Base-by-base conservation (phyloP, 2,888 invertebrate species). In the Stenotaenia linearis region DNA sequence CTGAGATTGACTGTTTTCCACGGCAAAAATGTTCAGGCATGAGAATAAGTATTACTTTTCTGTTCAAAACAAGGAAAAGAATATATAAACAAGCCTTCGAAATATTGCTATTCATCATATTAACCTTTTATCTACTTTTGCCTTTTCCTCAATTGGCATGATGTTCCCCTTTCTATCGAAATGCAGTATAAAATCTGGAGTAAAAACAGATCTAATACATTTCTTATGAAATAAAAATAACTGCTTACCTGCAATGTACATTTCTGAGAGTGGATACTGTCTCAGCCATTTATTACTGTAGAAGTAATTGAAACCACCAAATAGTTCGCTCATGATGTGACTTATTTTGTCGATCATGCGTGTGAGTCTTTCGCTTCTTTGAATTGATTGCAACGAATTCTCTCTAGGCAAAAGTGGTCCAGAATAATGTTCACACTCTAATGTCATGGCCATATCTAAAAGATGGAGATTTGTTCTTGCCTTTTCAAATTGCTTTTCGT, bases 1-100 rank as follows among this genome's bases (percentile, higher is more conserved):
- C 92, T 82, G 90, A 87, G 25, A 92, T 85, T 78, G 88, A 86
- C 74, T 86, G 85, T 61, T 88, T 88, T 80, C 89, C 88, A 61
- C 88, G 88, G 84, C 90, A 91, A 85, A 89, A 91, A 85, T 91
- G 90, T 81, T 92, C 91, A 0, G 91, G 91, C 79, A 91, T 85
- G 84, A 91, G 88, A 79, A 92, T 88, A 78, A 92, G 85, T 45
- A 92, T 82, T 0, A 90, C 91, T 56, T 77, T 79, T 28, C 80
- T 80, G 37, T 15, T 40, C 35, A 23, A 25, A 28, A 23, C 6
- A 6, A 75, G 7, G 3, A 75, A n/a, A n/a, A n/a, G n/a, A n/a
- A n/a, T n/a, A n/a, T n/a, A n/a, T n/a, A n/a, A n/a, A n/a, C n/a
- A n/a, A n/a, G n/a, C n/a, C n/a, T n/a, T n/a, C n/a, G n/a, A n/a